A percentile compares a stretch with the other conserved stretches of the same genome.
These are phyloP conservation scores for Nyctalus aviator DNA, from an alignment of 2,797 vertebrate genomes.

Conservation along the genomic window DNA sequence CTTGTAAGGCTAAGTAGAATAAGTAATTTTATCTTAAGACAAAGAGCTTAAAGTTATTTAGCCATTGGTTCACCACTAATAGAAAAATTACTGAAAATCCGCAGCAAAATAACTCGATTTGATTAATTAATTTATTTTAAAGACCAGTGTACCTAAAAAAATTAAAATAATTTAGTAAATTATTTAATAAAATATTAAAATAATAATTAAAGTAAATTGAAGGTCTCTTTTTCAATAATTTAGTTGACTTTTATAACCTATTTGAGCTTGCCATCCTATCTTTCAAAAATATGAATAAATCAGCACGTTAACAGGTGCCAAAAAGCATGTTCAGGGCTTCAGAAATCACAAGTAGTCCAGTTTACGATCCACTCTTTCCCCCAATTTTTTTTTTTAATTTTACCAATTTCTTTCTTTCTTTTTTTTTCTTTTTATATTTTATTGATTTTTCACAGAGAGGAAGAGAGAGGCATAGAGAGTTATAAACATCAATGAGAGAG, in stretches of 20 bases:
- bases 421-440: too few relatives aligned
- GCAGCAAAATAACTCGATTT: constrained; percentile 11
- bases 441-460: too few relatives aligned
- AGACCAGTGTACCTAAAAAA: not conserved
- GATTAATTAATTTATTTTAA: constrained; percentile 45
- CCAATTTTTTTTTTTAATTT: too few relatives aligned
- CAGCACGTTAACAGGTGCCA: not conserved
- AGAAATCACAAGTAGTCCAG: not conserved
- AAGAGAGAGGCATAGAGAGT: too few relatives aligned
- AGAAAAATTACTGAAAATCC: constrained; percentile 45
- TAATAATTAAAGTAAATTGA: constrained; percentile 37
- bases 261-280: not conserved
- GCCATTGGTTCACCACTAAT: not conserved
- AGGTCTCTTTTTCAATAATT: constrained; percentile 4
- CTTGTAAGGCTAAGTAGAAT: not conserved
- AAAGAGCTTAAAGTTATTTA: constrained; percentile 22
- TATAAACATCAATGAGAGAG: too few relatives aligned
- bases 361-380: not conserved
- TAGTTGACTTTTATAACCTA: constrained; percentile 20
- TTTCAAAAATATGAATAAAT: constrained; percentile 20
- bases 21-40: constrained; percentile 48
- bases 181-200: not conserved
- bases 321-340: not conserved
- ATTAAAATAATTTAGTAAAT: not conserved
- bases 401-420: too few relatives aligned